Evolutionary conservation across 2,113 vertebrate genomes (phyloP), one percentile per base, ranked within the genome.

Genomic region (Azemiops feae): DNA sequence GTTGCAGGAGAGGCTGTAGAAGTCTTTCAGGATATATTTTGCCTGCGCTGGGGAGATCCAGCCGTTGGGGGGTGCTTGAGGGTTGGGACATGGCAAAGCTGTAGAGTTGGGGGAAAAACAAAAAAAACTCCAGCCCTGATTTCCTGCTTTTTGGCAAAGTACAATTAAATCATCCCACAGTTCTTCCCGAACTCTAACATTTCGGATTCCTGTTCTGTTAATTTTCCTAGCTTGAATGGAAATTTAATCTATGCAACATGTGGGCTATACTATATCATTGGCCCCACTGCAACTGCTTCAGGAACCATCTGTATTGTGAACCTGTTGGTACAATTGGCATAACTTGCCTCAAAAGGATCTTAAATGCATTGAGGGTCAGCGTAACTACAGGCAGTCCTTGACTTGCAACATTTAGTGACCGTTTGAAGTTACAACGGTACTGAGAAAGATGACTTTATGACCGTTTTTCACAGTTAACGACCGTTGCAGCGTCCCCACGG

Each of bases 51-150:
- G 96, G 1, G 95, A 88, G 2, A 96, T 94, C 54, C 1, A 90
- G 50, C 98, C 98, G 18, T 96, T 85, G 30, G 96, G 96, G 95
- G 98, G 98, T 3, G 96, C 96, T 92, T 69, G 92, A 53, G 98
- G 97, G 94, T 97, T 52, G 85, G 97, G 96, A 30, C 98, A 97
- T 0, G 96, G 96, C 92, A 58, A 94, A 11, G 96, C 97, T 96
- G 96, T 2, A 1, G 69, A 22, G 53, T 53, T 43, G 45, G 7
- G 3, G 0, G 8, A 18, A 0, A 1, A 0, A 2, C 7, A 0
- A 0, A 12, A 30, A 47, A n/a, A n/a, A n/a, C n/a, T 5, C 10
- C 85, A 50, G 4, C 60, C 64, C 7, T 47, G 1, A 1, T 86
- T 22, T 27, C 7, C 23, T 27, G 1, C 0, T 3, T 3, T 27